Evolutionary conservation across 2,888 invertebrate genomes (phyloP).

Genomic region (Conus canariensis): DNA sequence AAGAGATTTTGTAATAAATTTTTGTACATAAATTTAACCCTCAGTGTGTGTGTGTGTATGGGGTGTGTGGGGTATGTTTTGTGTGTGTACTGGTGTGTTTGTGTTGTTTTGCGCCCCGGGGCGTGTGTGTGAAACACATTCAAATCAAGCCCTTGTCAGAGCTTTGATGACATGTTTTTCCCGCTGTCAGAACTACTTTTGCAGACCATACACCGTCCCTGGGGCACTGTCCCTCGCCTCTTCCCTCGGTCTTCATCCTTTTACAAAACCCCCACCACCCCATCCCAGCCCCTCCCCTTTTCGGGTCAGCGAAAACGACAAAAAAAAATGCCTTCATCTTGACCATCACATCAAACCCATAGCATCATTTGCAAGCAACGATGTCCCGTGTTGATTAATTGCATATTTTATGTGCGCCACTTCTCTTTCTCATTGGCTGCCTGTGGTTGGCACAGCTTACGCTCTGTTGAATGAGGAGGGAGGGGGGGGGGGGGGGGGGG

Average conservation of each 20-base stretch:
- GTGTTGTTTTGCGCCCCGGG: no score
- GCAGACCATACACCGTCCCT: neutral
- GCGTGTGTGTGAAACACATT: no score
- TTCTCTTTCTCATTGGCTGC: neutral
- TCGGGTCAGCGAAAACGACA: no score
- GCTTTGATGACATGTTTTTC: neutral
- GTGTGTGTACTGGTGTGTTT: neutral
- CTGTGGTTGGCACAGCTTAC: neutral
- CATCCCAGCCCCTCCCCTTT: neutral
- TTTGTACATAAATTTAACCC: constrained; percentile 25
- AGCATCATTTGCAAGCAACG: neutral
- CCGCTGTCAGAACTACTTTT: neutral
- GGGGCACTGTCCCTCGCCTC: neutral
- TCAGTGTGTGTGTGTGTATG: constrained; percentile 3
- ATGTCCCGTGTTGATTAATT: neutral
- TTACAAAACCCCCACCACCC: neutral
- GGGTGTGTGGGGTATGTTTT: neutral
- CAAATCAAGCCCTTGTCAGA: neutral
- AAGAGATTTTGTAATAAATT: neutral
- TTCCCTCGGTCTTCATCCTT: no score
- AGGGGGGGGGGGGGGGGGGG: no score
- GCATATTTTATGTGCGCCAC: neutral
- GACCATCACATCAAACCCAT: neutral
- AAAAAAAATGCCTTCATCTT: neutral
- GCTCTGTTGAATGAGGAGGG: neutral